Base-by-base conservation (phyloP, 1,140 invertebrate genomes). In the Drosophila orosa region DNA sequence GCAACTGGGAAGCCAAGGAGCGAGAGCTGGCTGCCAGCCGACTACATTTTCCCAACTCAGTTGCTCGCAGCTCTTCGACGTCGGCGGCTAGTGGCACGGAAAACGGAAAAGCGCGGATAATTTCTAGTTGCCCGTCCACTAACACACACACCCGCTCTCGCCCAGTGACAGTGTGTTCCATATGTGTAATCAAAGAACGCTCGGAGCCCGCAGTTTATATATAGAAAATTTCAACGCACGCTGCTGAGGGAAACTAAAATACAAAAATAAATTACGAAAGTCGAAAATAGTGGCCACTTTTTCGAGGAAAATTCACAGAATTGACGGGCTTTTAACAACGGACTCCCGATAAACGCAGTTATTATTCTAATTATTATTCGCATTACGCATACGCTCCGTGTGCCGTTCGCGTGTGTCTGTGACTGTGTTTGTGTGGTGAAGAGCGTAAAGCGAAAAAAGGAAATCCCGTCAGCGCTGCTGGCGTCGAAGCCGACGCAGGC, bases 161-260 rank as follows among this genome's bases (percentile, higher is more conserved):
- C 19, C 58, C 45, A 58, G 77, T 72, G 73, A 74, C 73, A 77
- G 76, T 90, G 85, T 79, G 76, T 80, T 78, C 80, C 81, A 90
- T 89, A 90, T 89, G 85, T 85, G 78, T 85, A 90, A 90, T 82
- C 74, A 86, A 86, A 60, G 50, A 74, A 63, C 80, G 66, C 58
- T 72, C 81, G 74, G 78, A 65, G 19, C 72, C 74, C 75, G 71
- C 71, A 63, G 84, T 91, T 91, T 91, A 91, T 91, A 91, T 91
- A 91, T 91, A 91, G 90, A 91, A 91, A 91, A 91, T 78, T 71
- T 90, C 45, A 74, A 89, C 89, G 89, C 86, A 83, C 74, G 52
- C 81, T 73, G 84, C 84, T 86, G 81, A 84, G 77, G 74, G 50
- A 87, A 86, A 66, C 63, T 78, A 39, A 80, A 76, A 67, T 62